Base-by-base conservation (phyloP, 2,113 vertebrate species). In the Lasiurus cinereus region DNA sequence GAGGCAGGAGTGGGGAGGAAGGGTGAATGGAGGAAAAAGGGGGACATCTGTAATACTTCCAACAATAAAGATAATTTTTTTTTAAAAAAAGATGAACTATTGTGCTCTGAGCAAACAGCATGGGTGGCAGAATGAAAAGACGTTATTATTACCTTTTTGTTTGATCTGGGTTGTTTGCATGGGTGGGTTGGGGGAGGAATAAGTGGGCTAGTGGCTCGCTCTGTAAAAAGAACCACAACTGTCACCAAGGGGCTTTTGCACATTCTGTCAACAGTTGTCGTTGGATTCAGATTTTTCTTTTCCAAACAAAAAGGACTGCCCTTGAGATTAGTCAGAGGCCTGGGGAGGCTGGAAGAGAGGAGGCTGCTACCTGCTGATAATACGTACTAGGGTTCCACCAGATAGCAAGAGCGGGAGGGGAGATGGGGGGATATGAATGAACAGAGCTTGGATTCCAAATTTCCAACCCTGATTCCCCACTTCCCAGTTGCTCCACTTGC, bases 231-330 rank as follows among this genome's bases (percentile, higher is more conserved):
- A 88, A 66, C 67, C 74, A 8, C 73, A 94, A 50, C 74, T 89
- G 67, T 79, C 66, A 48, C 66, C 18, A 22, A 56, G 43, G 46
- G 24, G 67, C 43, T 46, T 78, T 67, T 46, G 27, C 33, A 76
- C 29, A 14, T 54, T 77, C 33, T 4, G 43, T n/a, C 50, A 93
- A 78, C 39, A 77, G 56, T 31, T 43, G 18, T 52, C 43, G 88
- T 56, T 89, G 67, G 62, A 77, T 72, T 85, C 50, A 46, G 22
- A 48, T 36, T 85, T 89, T 94, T 79, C 46, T 64, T 88, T 87
- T 74, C 76, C 48, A 56, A 43, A 84, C 70, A 48, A 62, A 89
- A 88, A 64, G 27, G 39, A 33, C 48, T 39, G 46, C 50, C 31
- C 43, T 66, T n/a, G 52, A 94, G 93, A 90, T 74, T 16, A 91